These are phyloP conservation scores for Arenicola marina DNA, from an alignment of 2,888 invertebrate genomes.

Conservation along the genomic window DNA sequence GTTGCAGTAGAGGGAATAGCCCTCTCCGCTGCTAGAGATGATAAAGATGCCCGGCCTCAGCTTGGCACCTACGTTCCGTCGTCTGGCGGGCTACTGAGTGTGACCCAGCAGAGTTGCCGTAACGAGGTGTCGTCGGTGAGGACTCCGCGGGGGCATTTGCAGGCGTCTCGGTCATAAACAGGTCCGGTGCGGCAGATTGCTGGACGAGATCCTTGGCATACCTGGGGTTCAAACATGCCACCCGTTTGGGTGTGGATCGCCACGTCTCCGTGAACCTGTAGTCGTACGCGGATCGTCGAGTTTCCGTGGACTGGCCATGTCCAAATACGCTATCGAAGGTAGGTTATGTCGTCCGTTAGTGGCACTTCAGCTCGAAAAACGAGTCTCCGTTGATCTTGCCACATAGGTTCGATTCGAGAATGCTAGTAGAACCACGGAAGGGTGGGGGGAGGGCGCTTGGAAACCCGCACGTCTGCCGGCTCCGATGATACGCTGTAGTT, in stretches of 20 bases:
- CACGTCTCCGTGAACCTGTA: not conserved
- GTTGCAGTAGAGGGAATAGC: too few species aligned
- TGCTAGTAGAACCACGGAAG: not conserved
- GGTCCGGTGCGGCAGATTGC: not conserved
- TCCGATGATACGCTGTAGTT: not conserved
- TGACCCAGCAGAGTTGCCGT: not conserved
- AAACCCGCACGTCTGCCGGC: not conserved
- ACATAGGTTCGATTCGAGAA: not conserved
- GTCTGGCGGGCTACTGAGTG: not conserved
- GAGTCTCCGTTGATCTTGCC: not conserved
- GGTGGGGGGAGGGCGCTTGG: not conserved
- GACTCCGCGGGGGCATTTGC: not conserved
- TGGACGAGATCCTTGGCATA: not conserved
- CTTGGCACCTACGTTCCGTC: too few species aligned
- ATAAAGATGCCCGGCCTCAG: too few species aligned
- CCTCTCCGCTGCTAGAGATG: too few species aligned
- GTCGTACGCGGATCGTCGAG: not conserved
- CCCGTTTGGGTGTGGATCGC: too few species aligned
- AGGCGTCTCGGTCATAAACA: not conserved
- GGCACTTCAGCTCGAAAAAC: not conserved
- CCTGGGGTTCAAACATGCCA: too few species aligned
- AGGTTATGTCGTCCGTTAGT: not conserved
- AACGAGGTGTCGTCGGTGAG: not conserved
- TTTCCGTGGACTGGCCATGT: not conserved
- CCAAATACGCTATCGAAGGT: not conserved